A percentile compares a stretch with the other conserved stretches of the same genome.
Conservation (phyloP, 2,797 vertebrate species). For the Bryconaethiops microstoma region DNA sequence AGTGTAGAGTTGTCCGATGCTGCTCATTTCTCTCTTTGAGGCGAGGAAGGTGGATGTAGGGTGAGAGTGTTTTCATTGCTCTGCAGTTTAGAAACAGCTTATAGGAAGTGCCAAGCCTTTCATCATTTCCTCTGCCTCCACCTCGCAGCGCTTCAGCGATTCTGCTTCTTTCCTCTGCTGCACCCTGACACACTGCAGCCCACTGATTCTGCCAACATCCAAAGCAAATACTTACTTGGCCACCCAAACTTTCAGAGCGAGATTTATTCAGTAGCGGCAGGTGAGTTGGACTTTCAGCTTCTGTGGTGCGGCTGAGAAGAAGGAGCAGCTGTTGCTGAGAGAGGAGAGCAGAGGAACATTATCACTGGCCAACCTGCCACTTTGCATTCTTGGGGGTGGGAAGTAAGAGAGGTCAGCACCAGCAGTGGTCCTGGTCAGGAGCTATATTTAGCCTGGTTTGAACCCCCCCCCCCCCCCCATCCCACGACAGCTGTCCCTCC, state of each 20-base stretch:
- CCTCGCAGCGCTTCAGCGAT: slow-evolving; percentile 54
- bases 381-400: slow-evolving; percentile 58
- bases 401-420: slow-evolving; percentile 38
- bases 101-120: slow-evolving; percentile 52
- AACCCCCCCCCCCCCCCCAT: slow-evolving; percentile 74
- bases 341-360: slow-evolving; percentile 42
- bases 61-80: slow-evolving; percentile 14
- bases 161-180: slow-evolving; percentile 51
- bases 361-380: slow-evolving; percentile 42
- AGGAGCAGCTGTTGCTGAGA: slow-evolving; percentile 61
- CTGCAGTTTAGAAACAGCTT: slow-evolving; percentile 35
- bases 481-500: slow-evolving; percentile 90
- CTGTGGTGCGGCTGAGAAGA: slow-evolving; percentile 63
- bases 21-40: not conserved
- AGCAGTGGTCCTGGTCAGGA: slow-evolving; percentile 69
- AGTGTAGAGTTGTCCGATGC: too few relatives aligned
- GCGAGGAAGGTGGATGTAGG: slow-evolving; percentile 12
- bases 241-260: not conserved
- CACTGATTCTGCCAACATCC: not conserved
- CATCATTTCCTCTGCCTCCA: slow-evolving; percentile 59
- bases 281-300: slow-evolving; percentile 18
- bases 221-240: not conserved
- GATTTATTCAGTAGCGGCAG: not conserved
- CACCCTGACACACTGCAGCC: slow-evolving; percentile 15
- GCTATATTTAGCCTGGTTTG: slow-evolving; percentile 86